Base-by-base conservation (phyloP, 2,888 invertebrate species). In the Tachina lurida region DNA sequence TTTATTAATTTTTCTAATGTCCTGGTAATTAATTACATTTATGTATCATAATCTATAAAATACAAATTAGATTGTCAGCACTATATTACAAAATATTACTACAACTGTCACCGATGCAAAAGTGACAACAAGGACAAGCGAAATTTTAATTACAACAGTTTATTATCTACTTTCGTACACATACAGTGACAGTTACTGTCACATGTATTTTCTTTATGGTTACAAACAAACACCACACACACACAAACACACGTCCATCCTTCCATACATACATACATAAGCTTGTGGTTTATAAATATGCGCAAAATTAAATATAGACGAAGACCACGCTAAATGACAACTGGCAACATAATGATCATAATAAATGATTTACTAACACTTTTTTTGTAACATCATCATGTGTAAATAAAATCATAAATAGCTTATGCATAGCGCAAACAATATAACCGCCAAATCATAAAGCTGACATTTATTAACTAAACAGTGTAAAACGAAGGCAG, bases 61-160 rank as follows among this genome's bases (percentile, higher is more conserved):
- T 49, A 62, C 9, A 65, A 65, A 75, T 75, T 54, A 54, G 43
- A 13, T 54, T 75, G 31, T 63, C 39, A 63, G 52, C 62, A 54
- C 54, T 31, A 19, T 10, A 15, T 49, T 39, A 52, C 45, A 12
- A 65, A 71, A 71, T 58, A 58, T 45, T 71, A 31, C 31, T 0
- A 13, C 58, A 45, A 22, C 17, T 58, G 58, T 45, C 71, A 31
- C 7, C 56, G 31, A 1, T 58, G 22, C 10, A 58, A n/a, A n/a
- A 43, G 43, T 22, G 70, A 12, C 70, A 78, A 17, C 17, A 15
- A 52, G 7, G 15, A 13, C 17, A 65, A 54, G 17, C 31, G 9
- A 56, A 75, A 56, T 45, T 54, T 71, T 58, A 58, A 71, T 71
- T 58, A 71, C 47, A 58, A 47, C 31, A 58, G 22, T 58, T 45